Base-by-base conservation (phyloP, 2,113 vertebrate genomes). In the Sitta europaea region DNA sequence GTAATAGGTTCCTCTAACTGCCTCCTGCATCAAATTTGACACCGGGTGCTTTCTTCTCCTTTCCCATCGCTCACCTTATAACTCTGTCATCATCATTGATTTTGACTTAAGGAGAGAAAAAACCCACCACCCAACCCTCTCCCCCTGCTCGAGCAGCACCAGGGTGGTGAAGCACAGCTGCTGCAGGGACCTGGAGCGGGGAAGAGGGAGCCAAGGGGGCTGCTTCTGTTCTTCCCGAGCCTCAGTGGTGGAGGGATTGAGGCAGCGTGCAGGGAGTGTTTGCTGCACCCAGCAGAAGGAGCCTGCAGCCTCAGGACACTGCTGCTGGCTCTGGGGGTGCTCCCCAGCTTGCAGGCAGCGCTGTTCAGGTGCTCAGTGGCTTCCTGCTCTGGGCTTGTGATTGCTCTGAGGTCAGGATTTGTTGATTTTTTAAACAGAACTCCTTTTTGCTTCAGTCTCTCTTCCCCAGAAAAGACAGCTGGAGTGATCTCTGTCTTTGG, bases 21-120 rank as follows among this genome's bases (percentile, higher is more conserved):
- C 92, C 96, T 97, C 90, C 96, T 89, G 93, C 95, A 94, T 98
- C 96, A 90, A 58, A 95, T 94, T 90, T 97, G 97, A 98, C 97
- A 97, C 67, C 5, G 11, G 50, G 67, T 20, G 67, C 96, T 97
- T 97, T 97, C 96, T 96, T 97, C 96, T 91, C 88, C 94, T 89
- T 97, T 94, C 95, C 95, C 94, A 91, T 68, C 12, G n/a, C 88
- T 97, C 51, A 68, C 89, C 97, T 97, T 94, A 94, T 83, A 93
- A 94, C 93, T 96, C 96, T 95, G 94, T 97, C 96, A 94, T 86
- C 82, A 90, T 97, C 97, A 96, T 84, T 96, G 97, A 97, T 97
- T 98, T 88, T 97, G 97, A 98, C 94, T 97, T 80, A 92, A 91
- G 93, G 95, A 84, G 82, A 76, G 81, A 16, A 6, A 38, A 53